Conservation (phyloP, 2,888 invertebrate species). For the Caenorhabditis sulstoni region DNA sequence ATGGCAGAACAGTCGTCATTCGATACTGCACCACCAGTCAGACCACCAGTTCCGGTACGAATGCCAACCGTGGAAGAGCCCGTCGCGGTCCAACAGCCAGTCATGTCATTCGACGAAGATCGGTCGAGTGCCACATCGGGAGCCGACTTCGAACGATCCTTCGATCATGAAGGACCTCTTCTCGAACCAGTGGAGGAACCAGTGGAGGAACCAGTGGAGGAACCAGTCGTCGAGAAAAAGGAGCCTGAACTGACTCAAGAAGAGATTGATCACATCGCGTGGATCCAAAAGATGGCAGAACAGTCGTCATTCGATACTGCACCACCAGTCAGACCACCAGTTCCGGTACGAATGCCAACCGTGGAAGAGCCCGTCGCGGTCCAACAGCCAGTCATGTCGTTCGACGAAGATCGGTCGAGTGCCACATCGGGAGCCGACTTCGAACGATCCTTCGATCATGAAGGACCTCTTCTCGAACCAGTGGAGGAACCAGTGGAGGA, state of each 20-base stretch:
- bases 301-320: slow-evolving; percentile 45
- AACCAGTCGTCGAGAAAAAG: background rate
- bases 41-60: slow-evolving; percentile 28
- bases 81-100: background rate
- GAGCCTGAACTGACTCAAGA: slow-evolving; percentile 46
- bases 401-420: slow-evolving; percentile 38
- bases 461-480: slow-evolving; percentile 9
- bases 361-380: slow-evolving; percentile 6
- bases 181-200: background rate
- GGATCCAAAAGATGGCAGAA: slow-evolving; percentile 38
- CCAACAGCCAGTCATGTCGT: background rate
- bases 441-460: slow-evolving; percentile 31
- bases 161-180: slow-evolving; percentile 12
- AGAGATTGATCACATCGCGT: slow-evolving; percentile 55
- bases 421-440: slow-evolving; percentile 57
- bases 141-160: slow-evolving; percentile 53
- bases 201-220: background rate
- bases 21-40: slow-evolving; percentile 17
- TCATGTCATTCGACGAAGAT: slow-evolving; percentile 11
- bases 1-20: slow-evolving; percentile 52
- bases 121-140: slow-evolving; percentile 55
- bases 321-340: slow-evolving; percentile 16
- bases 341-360: slow-evolving; percentile 28
- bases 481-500: slow-evolving; percentile 3
- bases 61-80: slow-evolving; percentile 18